phyloP scores from a whole-genome alignment of 2,797 vertebrate species.

The Pelobates cultripes region DNA sequence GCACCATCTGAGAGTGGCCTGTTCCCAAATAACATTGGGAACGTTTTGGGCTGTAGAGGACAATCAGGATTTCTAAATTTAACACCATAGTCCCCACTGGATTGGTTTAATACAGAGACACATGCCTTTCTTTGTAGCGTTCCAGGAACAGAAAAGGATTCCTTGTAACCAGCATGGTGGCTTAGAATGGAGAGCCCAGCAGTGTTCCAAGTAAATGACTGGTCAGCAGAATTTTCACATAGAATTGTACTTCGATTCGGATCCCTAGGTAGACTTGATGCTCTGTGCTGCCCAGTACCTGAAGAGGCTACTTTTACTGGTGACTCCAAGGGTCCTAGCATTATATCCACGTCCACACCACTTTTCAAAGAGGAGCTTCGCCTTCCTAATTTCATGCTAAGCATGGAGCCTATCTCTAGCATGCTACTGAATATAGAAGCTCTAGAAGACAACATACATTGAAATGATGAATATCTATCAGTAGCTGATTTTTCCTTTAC shows the following conservation, averaged over 20 bases:
- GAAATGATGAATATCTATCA: background rate
- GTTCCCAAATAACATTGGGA: conserved; percentile 45
- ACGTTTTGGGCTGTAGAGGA: conserved; percentile 37
- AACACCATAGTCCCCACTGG: background rate
- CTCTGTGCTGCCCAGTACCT: too few relatives aligned
- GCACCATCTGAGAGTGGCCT: conserved; percentile 20
- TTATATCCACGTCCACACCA: conserved; percentile 22
- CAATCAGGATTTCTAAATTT: conserved; percentile 1
- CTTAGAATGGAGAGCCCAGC: conserved; percentile 9
- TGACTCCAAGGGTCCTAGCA: conserved; percentile 42
- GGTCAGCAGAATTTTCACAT: conserved; percentile 39
- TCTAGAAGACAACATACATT: conserved; percentile 27
- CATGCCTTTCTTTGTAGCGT: conserved; percentile 9
- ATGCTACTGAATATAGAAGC: conserved; percentile 14
- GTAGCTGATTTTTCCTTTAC: background rate
- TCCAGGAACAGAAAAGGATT: conserved; percentile 32
- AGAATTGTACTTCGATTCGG: conserved; percentile 27
- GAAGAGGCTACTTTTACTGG: conserved; percentile 20
- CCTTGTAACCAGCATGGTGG: background rate
- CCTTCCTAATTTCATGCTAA: conserved; percentile 25
- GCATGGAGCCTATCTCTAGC: conserved; percentile 22
- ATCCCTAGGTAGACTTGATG: conserved; percentile 12
- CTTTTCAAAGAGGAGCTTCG: conserved; percentile 52
- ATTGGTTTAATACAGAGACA: background rate
- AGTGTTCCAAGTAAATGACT: conserved; percentile 45